Base-by-base conservation (phyloP, 2,113 vertebrate species). In the Dascyllus trimaculatus region DNA sequence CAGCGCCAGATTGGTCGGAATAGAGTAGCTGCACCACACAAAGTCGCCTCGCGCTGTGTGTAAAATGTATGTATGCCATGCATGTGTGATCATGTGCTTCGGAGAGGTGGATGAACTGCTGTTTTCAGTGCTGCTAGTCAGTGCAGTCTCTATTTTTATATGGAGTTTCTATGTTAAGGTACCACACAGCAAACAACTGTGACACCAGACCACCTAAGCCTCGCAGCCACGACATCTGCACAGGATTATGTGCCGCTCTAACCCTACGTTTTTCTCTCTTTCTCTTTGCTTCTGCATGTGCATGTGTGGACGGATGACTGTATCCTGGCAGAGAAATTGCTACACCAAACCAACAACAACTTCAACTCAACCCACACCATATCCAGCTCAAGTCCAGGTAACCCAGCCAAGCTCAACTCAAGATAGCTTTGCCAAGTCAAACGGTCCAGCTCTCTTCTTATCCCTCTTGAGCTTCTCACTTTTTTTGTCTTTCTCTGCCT, bases 391-490 rank as follows among this genome's bases (percentile, higher is more conserved):
- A 35, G 77, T 88, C 90, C 87, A 80, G 81, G 85, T 79, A 72
- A 85, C 73, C 65, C 69, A 87, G 88, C 84, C 88, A 90, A 90
- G 83, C 86, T 90, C 86, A 84, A 88, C 89, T 89, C 84, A 87
- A 82, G 82, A 88, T 62, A 92, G 88, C 86, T 82, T 85, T 80
- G 85, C 86, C 81, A 90, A 84, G 83, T 88, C 87, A 54, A 83
- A 80, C 56, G 40, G 80, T 86, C 87, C 87, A 83, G 89, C 88
- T 89, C 88, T 80, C 63, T 38, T 64, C 29, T 67, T 26, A 14
- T 75, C 43, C 45, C 21, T 77, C 63, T 49, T 19, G 46, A 22
- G 25, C 68, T 71, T 71, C 71, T 66, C 52, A 67, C 32, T 7
- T 48, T 49, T 54, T 61, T 73, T 6, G 52, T 80, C 73, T 75